phyloP scores from a whole-genome alignment of 2,797 vertebrate species.

The Hirundo rustica region DNA sequence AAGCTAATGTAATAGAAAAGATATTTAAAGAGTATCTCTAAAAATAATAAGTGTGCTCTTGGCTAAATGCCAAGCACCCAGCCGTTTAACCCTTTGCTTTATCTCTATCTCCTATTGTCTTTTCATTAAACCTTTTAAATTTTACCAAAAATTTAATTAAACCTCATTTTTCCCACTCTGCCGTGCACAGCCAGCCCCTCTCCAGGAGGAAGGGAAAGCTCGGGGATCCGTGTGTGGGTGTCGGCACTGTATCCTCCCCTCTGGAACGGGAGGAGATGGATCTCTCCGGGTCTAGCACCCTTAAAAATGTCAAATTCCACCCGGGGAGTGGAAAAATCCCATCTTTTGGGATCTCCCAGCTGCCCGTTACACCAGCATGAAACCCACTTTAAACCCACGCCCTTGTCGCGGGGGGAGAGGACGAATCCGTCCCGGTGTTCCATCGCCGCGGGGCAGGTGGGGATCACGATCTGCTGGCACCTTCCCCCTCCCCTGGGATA shows the following conservation, averaged over 20 bases:
- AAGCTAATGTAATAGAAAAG: not conserved
- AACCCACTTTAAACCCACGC: not conserved
- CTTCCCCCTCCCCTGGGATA: fast-evolving
- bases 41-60: not conserved
- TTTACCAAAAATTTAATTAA: not conserved
- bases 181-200: fast-evolving
- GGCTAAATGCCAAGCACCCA: not conserved
- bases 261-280: not conserved
- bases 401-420: not conserved
- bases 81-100: not conserved
- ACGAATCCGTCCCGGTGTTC: fast-evolving
- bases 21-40: not conserved
- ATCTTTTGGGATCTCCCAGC: not conserved
- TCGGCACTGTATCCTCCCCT: not conserved
- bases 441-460: fast-evolving
- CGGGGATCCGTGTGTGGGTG: fast-evolving
- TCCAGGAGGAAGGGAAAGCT: fast-evolving
- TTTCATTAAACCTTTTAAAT: not conserved
- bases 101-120: not conserved
- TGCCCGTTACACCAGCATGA: not conserved
- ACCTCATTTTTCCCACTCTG: fast-evolving
- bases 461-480: not conserved
- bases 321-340: not conserved
- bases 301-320: not conserved
- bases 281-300: not conserved